Conservation (phyloP, 2,797 vertebrate genomes). For the Martes flavigula region DNA sequence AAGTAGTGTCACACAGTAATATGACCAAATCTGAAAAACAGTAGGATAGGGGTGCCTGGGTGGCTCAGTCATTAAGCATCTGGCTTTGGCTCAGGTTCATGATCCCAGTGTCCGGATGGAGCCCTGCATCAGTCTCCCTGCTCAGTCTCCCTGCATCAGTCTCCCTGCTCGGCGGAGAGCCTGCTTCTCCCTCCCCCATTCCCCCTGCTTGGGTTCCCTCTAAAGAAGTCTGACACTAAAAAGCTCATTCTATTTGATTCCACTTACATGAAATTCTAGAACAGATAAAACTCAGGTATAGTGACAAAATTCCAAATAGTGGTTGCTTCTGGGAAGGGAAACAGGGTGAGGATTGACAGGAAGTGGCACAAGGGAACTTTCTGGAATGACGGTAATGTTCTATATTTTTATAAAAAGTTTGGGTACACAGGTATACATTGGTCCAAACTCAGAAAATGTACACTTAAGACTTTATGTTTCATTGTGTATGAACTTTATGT, state of each 20-base stretch:
- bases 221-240: background rate
- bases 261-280: background rate
- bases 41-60: background rate
- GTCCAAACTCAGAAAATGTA: background rate
- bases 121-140: no score
- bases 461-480: background rate
- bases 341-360: background rate
- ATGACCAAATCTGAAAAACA: background rate
- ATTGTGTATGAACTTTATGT: background rate
- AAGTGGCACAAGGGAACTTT: background rate
- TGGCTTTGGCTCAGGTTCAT: no score
- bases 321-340: background rate
- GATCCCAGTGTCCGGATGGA: no score
- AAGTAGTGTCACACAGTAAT: background rate
- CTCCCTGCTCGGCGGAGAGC: no score
- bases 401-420: background rate
- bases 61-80: no score
- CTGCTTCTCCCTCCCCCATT: no score
- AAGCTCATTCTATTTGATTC: background rate
- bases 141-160: no score
- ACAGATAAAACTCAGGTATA: background rate
- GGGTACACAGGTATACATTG: background rate
- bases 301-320: background rate
- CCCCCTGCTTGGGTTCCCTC: no score
- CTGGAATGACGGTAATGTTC: background rate